Evolutionary conservation across 1,140 invertebrate species (phyloP).

Genomic region (Drosophila bocki): DNA sequence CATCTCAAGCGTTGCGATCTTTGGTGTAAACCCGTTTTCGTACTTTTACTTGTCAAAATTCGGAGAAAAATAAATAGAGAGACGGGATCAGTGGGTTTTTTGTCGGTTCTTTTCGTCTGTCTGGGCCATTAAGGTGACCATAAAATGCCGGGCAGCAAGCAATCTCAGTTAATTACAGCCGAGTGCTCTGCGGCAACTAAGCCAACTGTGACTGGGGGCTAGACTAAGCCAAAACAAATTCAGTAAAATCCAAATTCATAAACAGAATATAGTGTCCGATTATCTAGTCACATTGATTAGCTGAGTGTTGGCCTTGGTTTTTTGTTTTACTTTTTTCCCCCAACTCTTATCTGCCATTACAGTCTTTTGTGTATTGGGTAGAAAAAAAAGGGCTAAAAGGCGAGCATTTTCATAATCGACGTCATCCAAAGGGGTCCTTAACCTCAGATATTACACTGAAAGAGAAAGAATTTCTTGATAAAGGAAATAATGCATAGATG

Average conservation of each 20-base stretch:
- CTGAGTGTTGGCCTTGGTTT: slow-evolving; percentile 20
- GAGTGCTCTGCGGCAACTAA: slow-evolving; percentile 5
- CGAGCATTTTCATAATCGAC: background rate
- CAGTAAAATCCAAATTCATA: slow-evolving; percentile 6
- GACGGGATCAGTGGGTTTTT: slow-evolving; percentile 16
- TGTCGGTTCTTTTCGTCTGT: slow-evolving; percentile 9
- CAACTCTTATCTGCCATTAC: slow-evolving; percentile 23
- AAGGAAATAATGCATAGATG: background rate
- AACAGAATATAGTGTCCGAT: slow-evolving; percentile 4
- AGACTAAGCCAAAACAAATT: slow-evolving; percentile 9
- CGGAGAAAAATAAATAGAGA: background rate
- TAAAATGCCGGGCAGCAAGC: slow-evolving; percentile 10
- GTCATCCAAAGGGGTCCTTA: background rate
- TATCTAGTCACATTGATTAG: slow-evolving; percentile 35
- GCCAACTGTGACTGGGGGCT: slow-evolving; percentile 27
- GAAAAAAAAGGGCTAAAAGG: slow-evolving; percentile 15
- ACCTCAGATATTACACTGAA: background rate
- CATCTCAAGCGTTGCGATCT: slow-evolving; percentile 18
- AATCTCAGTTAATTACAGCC: slow-evolving; percentile 32
- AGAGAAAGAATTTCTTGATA: background rate
- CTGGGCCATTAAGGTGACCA: slow-evolving; percentile 8
- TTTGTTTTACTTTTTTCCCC: background rate
- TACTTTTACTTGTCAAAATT: slow-evolving; percentile 26
- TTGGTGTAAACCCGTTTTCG: slow-evolving; percentile 32
- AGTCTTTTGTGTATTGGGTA: slow-evolving; percentile 13